phyloP scores from a whole-genome alignment of 2,888 invertebrate species.

The Enoplolaimus lenunculus region DNA sequence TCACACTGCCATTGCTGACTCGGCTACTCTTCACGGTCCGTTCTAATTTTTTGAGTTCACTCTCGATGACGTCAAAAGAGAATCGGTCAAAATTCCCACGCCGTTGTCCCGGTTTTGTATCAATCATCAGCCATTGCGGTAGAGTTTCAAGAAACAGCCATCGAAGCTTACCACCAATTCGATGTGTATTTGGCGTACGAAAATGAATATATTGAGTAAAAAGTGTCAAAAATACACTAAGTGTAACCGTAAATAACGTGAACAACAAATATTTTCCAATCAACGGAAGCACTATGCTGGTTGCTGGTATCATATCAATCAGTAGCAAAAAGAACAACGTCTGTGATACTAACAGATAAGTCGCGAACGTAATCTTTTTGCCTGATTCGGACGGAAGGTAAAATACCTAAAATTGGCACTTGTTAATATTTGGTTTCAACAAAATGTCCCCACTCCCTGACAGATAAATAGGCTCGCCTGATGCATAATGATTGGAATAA shows the following conservation, averaged over 20 bases:
- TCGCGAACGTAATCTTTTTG: conserved; percentile 95
- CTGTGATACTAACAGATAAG: conserved; percentile 88
- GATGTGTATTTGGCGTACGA: conserved; percentile 70
- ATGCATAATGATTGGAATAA: too few relatives aligned
- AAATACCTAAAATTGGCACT: too few relatives aligned
- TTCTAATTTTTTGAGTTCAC: too few relatives aligned
- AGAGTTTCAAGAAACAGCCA: conserved; percentile 74
- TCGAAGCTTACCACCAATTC: conserved; percentile 77
- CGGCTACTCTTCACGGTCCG: too few relatives aligned
- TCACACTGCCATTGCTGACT: too few relatives aligned
- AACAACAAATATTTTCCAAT: conserved; percentile 73
- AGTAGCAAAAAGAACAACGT: conserved; percentile 95
- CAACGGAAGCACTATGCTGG: conserved; percentile 49
- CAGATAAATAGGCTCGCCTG: too few relatives aligned
- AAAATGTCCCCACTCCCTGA: too few relatives aligned
- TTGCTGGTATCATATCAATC: conserved; percentile 79
- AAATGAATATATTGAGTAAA: conserved; percentile 79
- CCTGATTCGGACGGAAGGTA: conserved; percentile 87
- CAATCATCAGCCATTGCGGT: too few relatives aligned
- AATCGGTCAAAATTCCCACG: too few relatives aligned
- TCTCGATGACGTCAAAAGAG: too few relatives aligned
- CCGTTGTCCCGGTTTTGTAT: too few relatives aligned
- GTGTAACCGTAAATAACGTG: conserved; percentile 85
- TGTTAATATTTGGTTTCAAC: too few relatives aligned
- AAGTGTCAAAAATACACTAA: conserved; percentile 46